These are phyloP conservation scores for Ciconia boyciana DNA, from an alignment of 2,113 vertebrate genomes.

Conservation along the genomic window DNA sequence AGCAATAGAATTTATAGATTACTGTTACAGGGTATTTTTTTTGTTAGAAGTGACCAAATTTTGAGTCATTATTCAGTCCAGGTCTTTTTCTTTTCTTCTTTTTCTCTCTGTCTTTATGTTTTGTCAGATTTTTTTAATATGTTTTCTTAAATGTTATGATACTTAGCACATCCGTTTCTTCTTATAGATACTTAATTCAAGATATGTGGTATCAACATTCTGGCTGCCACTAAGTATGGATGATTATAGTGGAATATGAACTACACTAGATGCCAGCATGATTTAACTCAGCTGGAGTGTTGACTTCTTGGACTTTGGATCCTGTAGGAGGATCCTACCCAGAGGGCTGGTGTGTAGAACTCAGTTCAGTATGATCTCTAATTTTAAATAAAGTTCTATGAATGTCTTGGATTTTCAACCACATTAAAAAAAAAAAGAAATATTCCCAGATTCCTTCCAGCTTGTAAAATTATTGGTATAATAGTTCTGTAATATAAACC, in stretches of 20 bases:
- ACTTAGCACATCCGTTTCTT: not conserved
- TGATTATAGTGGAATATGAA: not conserved
- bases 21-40: not conserved
- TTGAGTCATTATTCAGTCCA: not conserved
- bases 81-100: not conserved
- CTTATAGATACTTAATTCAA: not conserved
- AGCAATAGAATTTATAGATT: not conserved
- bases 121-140: not conserved
- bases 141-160: not conserved
- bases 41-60: not conserved
- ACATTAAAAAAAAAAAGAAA: not conserved
- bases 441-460: not conserved
- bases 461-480: not conserved
- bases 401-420: not conserved
- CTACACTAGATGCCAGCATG: not conserved
- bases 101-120: not conserved
- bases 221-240: not conserved
- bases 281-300: not conserved
- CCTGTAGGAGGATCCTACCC: too few species aligned
- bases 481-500: not conserved
- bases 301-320: not conserved
- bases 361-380: not conserved
- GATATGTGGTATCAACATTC: not conserved
- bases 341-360: not conserved
- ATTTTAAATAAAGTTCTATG: not conserved